Percentiles rank a stretch among this genome's conserved stretches.
These are phyloP conservation scores for Zaprionus lachaisei DNA, from an alignment of 1,140 invertebrate species.

Conservation along the genomic window DNA sequence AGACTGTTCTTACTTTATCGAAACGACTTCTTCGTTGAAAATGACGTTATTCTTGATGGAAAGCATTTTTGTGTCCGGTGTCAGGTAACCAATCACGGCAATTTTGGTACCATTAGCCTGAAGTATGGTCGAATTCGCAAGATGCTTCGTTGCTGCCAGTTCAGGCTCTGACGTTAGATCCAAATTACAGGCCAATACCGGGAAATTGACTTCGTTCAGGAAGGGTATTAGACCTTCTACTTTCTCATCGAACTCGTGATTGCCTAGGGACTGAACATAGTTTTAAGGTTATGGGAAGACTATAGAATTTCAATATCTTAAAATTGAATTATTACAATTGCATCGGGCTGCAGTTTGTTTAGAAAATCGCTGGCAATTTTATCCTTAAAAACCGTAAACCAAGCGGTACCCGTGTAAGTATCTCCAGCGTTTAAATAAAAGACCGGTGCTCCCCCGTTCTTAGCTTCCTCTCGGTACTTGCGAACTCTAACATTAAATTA, in stretches of 20 bases:
- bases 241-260: slow-evolving; percentile 96
- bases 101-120: slow-evolving; percentile 88
- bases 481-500: slow-evolving; percentile 84
- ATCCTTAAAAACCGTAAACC: slow-evolving; percentile 92
- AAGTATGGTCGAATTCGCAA: slow-evolving; percentile 89
- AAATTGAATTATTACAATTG: slow-evolving; percentile 88
- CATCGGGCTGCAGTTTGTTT: slow-evolving; percentile 91
- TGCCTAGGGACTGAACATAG: slow-evolving; percentile 91
- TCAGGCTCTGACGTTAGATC: slow-evolving; percentile 88
- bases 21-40: slow-evolving; percentile 84
- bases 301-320: not conserved
- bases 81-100: slow-evolving; percentile 95
- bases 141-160: slow-evolving; percentile 74
- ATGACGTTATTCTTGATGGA: slow-evolving; percentile 87
- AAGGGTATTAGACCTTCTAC: slow-evolving; percentile 91
- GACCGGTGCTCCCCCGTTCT: slow-evolving; percentile 86
- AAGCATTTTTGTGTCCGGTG: slow-evolving; percentile 91
- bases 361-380: slow-evolving; percentile 90
- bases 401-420: slow-evolving; percentile 94
- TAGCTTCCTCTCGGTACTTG: slow-evolving; percentile 85
- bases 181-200: slow-evolving; percentile 92
- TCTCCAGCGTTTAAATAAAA: slow-evolving; percentile 94
- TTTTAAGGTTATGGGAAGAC: not conserved
- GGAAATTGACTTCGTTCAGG: slow-evolving; percentile 89
- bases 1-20: slow-evolving; percentile 85